These are phyloP conservation scores for Lagria hirta DNA, from an alignment of 2,888 invertebrate species.

Conservation along the genomic window DNA sequence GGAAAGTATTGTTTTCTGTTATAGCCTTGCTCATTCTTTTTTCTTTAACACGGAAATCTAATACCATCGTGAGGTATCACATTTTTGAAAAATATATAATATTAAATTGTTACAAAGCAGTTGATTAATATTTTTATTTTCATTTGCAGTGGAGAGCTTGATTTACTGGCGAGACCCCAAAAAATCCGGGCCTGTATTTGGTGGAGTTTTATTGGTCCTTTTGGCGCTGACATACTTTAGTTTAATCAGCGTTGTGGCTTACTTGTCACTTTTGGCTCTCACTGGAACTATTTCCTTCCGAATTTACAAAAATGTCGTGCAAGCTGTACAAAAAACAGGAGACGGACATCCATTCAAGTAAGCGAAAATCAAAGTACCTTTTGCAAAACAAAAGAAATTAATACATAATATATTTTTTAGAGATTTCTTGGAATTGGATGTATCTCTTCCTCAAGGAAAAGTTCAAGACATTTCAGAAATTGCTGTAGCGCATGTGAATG, in stretches of 20 bases:
- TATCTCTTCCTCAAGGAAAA: constrained; percentile 87
- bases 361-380: constrained; percentile 46
- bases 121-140: constrained; percentile 29
- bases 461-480: constrained; percentile 85
- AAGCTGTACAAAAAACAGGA: constrained; percentile 93
- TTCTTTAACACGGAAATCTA: too few species aligned
- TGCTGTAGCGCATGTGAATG: constrained; percentile 85
- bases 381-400: not conserved
- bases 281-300: constrained; percentile 90
- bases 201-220: constrained; percentile 83
- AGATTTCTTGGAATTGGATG: constrained; percentile 82
- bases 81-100: too few species aligned
- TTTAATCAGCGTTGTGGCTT: constrained; percentile 92
- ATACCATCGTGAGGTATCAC: too few species aligned
- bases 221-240: constrained; percentile 94
- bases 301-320: constrained; percentile 93
- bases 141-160: constrained; percentile 83
- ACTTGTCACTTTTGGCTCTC: constrained; percentile 83
- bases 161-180: constrained; percentile 98
- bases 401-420: constrained; percentile 53
- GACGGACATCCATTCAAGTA: constrained; percentile 98
- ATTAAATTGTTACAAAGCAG: too few species aligned
- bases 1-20: too few species aligned
- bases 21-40: too few species aligned
- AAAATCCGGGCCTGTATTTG: constrained; percentile 92